A percentile compares a stretch with the other conserved stretches of the same genome.
phyloP scores from a whole-genome alignment of 2,888 invertebrate genomes.

The Plutella xylostella region DNA sequence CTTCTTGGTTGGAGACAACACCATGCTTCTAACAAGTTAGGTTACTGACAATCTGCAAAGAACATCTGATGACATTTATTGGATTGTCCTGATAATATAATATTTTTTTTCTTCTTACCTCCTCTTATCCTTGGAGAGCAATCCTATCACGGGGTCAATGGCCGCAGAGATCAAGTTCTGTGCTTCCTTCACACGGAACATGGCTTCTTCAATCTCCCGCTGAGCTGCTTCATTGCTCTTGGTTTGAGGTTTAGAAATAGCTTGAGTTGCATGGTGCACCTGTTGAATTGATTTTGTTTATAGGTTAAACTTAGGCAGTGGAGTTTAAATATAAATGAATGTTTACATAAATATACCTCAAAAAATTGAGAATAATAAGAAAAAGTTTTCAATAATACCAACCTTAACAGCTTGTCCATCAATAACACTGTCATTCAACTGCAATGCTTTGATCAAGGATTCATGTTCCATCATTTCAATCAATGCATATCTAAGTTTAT shows the following conservation, averaged over 20 bases:
- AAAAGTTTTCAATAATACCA: background rate
- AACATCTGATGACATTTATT: no score
- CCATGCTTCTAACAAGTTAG: no score
- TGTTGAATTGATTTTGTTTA: no score
- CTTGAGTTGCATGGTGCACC: constrained; percentile 92
- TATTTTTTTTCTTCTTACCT: constrained; percentile 63
- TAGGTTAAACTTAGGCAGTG: background rate
- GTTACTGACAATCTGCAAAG: no score
- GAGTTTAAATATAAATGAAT: background rate
- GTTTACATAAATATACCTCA: background rate
- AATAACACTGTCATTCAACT: constrained; percentile 83
- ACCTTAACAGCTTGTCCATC: constrained; percentile 75
- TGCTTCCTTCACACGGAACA: constrained; percentile 96
- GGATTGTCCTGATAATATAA: no score
- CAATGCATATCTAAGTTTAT: constrained; percentile 83
- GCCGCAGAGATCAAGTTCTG: constrained; percentile 95
- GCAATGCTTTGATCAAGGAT: constrained; percentile 86
- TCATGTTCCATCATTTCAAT: constrained; percentile 95
- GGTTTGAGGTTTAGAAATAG: constrained; percentile 92
- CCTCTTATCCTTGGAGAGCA: constrained; percentile 87
- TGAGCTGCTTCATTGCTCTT: constrained; percentile 97
- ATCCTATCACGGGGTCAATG: constrained; percentile 90
- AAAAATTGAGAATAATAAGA: background rate
- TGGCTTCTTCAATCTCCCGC: constrained; percentile 95
- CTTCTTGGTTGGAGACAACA: no score